Base-by-base conservation (phyloP, 2,888 invertebrate species). In the Drosophila anomelani region DNA sequence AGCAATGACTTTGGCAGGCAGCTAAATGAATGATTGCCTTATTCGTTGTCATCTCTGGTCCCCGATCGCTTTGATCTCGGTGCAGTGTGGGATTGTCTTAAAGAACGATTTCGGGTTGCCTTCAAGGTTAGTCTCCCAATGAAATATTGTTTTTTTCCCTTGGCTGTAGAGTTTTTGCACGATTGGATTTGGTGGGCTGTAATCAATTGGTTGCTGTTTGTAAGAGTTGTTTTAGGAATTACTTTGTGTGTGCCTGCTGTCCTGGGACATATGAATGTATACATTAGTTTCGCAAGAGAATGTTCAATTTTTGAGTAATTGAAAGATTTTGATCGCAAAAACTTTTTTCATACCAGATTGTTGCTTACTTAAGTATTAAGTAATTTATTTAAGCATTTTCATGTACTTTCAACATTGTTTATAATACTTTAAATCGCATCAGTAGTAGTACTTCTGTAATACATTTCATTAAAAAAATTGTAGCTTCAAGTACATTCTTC, bases 21-120 rank as follows among this genome's bases (percentile, higher is more conserved):
- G 43, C 54, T 55, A 56, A 61, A 82, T 82, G 75, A 85, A 77
- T 82, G 71, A 86, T 86, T 86, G 78, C 70, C 69, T 78, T 76
- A 68, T 74, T 67, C 64, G 60, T 59, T 69, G 69, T 55, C 67
- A 67, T 55, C 69, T 54, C 46, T 55, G 69, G 51, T 44, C 39
- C 34, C 39, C 47, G 26, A 54, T 58, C 38, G 56, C 44, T 73
- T 66, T 70, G 51, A 59, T 71, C 47, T 70, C 20, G 39, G 23
- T 49, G 34, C 43, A 49, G 56, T 69, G 70, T 69, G 49, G 70
- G 69, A 56, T 56, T 68, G 41, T 32, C 67, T 68, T n/a, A 69
- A 43, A 69, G 41, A 68, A 67, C 69, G 55, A 69, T 54, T 67
- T 54, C 39, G 46, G 38, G 38, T 12, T 55, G 47, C 67, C 69